These are phyloP conservation scores for Drosophila willistoni DNA, from an alignment of 1,140 invertebrate genomes.

Conservation along the genomic window DNA sequence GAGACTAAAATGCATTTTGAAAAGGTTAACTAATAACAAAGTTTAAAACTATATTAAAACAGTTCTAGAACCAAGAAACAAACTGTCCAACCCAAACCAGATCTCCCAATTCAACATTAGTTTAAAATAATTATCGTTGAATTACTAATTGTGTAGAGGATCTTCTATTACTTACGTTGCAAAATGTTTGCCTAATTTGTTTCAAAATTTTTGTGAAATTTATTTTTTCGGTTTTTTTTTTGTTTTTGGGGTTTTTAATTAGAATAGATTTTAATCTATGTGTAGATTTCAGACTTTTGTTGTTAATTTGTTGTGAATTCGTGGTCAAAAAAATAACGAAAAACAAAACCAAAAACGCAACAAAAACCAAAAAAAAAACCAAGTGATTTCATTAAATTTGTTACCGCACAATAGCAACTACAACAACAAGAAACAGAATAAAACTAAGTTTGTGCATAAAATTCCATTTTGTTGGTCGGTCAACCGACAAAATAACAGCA, in stretches of 20 bases:
- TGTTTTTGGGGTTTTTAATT: constrained; percentile 56
- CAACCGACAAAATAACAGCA: constrained; percentile 27
- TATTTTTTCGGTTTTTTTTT: constrained; percentile 25
- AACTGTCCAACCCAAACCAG: too few relatives aligned
- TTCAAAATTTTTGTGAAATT: constrained; percentile 36
- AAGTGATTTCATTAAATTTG: constrained; percentile 57
- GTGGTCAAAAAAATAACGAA: constrained; percentile 33
- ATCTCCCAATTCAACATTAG: too few relatives aligned
- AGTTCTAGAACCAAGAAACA: too few relatives aligned
- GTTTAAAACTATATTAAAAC: too few relatives aligned
- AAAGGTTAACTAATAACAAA: too few relatives aligned
- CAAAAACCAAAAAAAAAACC: neutral
- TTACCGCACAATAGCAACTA: constrained; percentile 27
- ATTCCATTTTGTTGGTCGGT: constrained; percentile 17
- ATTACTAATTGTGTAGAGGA: neutral
- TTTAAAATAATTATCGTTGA: too few relatives aligned
- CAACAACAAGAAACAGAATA: constrained; percentile 12
- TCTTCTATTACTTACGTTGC: neutral
- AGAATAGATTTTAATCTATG: constrained; percentile 38
- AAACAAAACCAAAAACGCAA: neutral
- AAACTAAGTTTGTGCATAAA: constrained; percentile 25
- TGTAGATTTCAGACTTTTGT: constrained; percentile 31
- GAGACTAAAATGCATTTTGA: too few relatives aligned
- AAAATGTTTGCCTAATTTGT: neutral
- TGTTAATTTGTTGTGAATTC: constrained; percentile 46